phyloP scores from a whole-genome alignment of 2,113 vertebrate species.

The Eublepharis macularius region DNA sequence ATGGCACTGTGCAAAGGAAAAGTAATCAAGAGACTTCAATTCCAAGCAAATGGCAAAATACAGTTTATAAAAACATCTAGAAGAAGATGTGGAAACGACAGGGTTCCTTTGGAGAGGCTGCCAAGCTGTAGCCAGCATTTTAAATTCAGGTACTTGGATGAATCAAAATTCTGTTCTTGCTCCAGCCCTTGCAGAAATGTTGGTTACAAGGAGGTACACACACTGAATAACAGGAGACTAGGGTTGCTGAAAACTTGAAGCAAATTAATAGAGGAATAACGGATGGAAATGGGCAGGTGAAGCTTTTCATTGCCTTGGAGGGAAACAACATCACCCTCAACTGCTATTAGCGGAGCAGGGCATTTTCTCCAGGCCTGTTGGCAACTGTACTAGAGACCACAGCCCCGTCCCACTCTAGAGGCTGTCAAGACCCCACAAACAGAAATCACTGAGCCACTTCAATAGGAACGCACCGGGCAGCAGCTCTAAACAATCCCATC shows the following conservation, averaged over 20 bases:
- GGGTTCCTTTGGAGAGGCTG: constrained; percentile 18
- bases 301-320: too few relatives aligned
- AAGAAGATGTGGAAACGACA: neutral
- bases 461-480: neutral
- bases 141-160: neutral
- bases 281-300: too few relatives aligned
- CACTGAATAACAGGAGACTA: too few relatives aligned
- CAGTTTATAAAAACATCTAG: neutral
- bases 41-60: neutral
- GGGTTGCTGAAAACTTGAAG: too few relatives aligned
- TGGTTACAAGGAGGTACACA: neutral
- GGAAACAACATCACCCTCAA: too few relatives aligned
- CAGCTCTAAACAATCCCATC: neutral
- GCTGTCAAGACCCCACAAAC: neutral
- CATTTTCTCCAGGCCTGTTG: too few relatives aligned
- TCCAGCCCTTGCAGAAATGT: constrained; percentile 17
- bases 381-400: neutral
- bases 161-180: neutral
- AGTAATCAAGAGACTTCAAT: neutral
- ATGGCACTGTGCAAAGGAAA: neutral
- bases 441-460: neutral
- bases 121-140: neutral
- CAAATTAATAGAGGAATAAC: too few relatives aligned
- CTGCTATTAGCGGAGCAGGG: too few relatives aligned
- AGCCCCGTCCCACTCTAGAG: neutral